phyloP scores from a whole-genome alignment of 1,140 invertebrate genomes.

The Alviniconcha marisindica region DNA sequence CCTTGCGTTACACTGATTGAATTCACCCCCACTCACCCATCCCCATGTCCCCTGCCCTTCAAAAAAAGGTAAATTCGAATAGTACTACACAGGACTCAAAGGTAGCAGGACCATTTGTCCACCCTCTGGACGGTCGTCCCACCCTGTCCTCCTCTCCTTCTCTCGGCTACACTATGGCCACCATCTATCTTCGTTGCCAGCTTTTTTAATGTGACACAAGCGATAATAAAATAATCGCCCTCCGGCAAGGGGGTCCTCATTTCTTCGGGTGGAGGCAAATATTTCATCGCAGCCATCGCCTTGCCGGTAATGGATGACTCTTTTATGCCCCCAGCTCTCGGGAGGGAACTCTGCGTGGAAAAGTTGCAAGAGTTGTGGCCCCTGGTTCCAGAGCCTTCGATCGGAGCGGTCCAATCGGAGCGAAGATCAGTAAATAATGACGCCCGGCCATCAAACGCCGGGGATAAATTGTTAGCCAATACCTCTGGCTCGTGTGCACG shows the following conservation, averaged over 20 bases:
- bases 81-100: too few relatives aligned
- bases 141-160: not conserved
- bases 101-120: too few relatives aligned
- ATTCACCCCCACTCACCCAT: too few relatives aligned
- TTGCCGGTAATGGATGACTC: constrained; percentile 38
- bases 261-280: constrained; percentile 42
- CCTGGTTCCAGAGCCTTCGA: not conserved
- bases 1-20: too few relatives aligned
- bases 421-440: constrained; percentile 37
- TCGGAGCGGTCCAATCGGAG: constrained; percentile 27
- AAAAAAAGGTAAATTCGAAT: too few relatives aligned
- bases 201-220: constrained; percentile 50
- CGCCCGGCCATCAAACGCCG: constrained; percentile 21
- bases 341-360: too few relatives aligned
- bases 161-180: not conserved
- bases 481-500: not conserved
- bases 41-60: too few relatives aligned
- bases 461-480: constrained; percentile 36
- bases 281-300: constrained; percentile 35
- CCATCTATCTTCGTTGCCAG: constrained; percentile 44
- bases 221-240: constrained; percentile 49
- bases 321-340: constrained; percentile 39
- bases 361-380: too few relatives aligned
- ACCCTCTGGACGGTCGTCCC: too few relatives aligned
- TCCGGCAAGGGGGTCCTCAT: constrained; percentile 8